A percentile compares a stretch with the other conserved stretches of the same genome.
Conservation (phyloP, 2,888 invertebrate genomes). For the Drosophila falleni region DNA sequence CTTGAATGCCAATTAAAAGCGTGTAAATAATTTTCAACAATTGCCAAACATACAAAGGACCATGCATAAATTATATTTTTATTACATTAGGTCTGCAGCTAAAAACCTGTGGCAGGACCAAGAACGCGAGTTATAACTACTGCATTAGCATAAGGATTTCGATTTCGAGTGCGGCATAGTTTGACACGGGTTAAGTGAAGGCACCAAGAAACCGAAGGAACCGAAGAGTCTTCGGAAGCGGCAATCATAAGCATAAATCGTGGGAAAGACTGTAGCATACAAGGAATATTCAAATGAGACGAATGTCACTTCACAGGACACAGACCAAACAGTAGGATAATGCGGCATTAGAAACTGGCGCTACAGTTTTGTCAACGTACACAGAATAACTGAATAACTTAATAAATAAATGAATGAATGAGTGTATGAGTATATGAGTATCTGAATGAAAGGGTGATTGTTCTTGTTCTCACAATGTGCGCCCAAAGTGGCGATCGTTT, state of each 20-base stretch:
- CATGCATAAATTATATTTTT: slow-evolving; percentile 59
- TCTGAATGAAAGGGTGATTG: slow-evolving; percentile 69
- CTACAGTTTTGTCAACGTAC: slow-evolving; percentile 71
- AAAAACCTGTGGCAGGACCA: slow-evolving; percentile 54
- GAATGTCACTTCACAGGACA: slow-evolving; percentile 69
- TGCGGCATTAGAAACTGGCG: slow-evolving; percentile 62
- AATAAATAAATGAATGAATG: slow-evolving; percentile 24
- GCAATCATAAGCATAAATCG: slow-evolving; percentile 74
- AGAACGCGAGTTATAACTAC: slow-evolving; percentile 60
- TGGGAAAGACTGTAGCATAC: slow-evolving; percentile 56
- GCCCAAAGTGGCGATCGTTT: slow-evolving; percentile 75
- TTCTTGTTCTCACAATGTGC: slow-evolving; percentile 63
- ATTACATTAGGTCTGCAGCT: slow-evolving; percentile 44
- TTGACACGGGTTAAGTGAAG: slow-evolving; percentile 57
- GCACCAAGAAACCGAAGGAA: slow-evolving; percentile 3
- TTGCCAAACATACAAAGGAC: slow-evolving; percentile 62
- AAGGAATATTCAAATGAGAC: slow-evolving; percentile 72
- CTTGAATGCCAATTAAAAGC: slow-evolving; percentile 79
- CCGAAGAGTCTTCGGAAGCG: slow-evolving; percentile 26
- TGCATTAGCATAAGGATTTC: slow-evolving; percentile 73
- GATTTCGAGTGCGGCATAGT: slow-evolving; percentile 60
- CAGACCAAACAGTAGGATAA: slow-evolving; percentile 57
- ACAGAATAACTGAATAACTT: slow-evolving; percentile 26
- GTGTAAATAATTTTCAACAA: slow-evolving; percentile 78
- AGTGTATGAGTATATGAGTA: slow-evolving; percentile 42